Percentiles rank a stretch among this genome's conserved stretches.
phyloP scores from a whole-genome alignment of 2,113 vertebrate genomes.

The Buteo buteo region DNA sequence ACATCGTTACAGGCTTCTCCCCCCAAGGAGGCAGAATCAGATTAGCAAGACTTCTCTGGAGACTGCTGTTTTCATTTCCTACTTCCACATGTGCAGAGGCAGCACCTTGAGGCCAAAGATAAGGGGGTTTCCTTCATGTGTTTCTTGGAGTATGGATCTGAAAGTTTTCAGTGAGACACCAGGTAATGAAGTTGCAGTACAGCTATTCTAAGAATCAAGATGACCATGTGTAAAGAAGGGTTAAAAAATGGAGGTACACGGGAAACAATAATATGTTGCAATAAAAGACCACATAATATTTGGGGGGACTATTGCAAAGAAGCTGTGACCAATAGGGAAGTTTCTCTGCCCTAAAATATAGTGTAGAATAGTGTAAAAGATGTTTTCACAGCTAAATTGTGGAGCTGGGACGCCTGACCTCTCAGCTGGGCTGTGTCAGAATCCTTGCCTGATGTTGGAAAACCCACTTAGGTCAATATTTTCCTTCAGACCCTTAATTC shows the following conservation, averaged over 20 bases:
- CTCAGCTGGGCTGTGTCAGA: not conserved
- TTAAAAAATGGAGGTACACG: not conserved
- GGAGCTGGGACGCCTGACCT: not conserved
- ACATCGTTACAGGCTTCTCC: not conserved
- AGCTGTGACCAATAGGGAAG: not conserved
- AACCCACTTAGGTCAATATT: not conserved
- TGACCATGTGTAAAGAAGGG: not conserved
- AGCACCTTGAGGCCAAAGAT: not conserved
- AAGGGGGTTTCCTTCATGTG: fast-evolving
- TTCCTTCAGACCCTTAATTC: not conserved
- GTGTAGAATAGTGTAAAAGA: not conserved
- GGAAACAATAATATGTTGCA: not conserved
- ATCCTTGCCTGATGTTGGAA: not conserved
- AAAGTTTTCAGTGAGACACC: not conserved
- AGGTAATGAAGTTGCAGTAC: not conserved
- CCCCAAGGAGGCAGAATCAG: not conserved
- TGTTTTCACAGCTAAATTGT: not conserved
- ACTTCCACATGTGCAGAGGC: not conserved
- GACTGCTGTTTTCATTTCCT: not conserved
- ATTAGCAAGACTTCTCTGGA: not conserved
- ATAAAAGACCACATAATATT: not conserved
- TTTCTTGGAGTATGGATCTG: not conserved
- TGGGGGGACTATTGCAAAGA: not conserved
- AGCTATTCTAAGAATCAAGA: not conserved
- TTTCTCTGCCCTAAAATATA: not conserved